These are phyloP conservation scores for Ectobius pallidus DNA, from an alignment of 2,888 invertebrate species.

Conservation along the genomic window DNA sequence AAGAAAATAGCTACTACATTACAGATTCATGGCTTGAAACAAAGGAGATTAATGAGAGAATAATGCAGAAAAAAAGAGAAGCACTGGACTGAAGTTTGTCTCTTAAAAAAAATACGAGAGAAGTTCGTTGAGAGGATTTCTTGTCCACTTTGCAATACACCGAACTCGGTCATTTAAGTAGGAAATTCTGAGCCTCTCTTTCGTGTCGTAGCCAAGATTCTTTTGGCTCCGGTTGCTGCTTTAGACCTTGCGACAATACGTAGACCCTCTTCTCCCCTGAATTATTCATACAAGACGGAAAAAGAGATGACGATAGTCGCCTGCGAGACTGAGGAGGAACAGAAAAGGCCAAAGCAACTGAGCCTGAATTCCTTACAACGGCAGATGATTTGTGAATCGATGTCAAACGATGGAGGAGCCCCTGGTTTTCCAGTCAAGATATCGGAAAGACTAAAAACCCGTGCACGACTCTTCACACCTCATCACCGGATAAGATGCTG, in stretches of 20 bases:
- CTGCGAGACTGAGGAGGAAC: neutral
- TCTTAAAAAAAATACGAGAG: neutral
- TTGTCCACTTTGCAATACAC: neutral
- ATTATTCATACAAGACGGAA: neutral
- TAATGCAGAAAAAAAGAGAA: neutral
- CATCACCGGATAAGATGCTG: too few species aligned
- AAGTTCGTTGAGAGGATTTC: neutral
- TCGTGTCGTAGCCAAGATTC: neutral
- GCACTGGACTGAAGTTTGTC: neutral
- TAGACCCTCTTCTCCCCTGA: neutral
- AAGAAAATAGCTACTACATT: neutral
- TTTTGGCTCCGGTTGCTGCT: neutral
- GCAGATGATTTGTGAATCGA: neutral
- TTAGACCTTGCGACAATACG: neutral
- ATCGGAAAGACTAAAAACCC: neutral
- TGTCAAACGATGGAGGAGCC: neutral
- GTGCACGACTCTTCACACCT: too few species aligned
- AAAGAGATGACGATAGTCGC: neutral
- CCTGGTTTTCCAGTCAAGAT: neutral
- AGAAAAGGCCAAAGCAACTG: neutral
- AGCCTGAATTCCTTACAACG: neutral
- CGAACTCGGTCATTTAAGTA: neutral
- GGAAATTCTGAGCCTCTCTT: neutral
- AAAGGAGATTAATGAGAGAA: neutral
- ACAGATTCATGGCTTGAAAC: neutral